A percentile compares a stretch with the other conserved stretches of the same genome.
These are phyloP conservation scores for Malthinus flaveolus DNA, from an alignment of 2,888 invertebrate genomes.

Conservation along the genomic window DNA sequence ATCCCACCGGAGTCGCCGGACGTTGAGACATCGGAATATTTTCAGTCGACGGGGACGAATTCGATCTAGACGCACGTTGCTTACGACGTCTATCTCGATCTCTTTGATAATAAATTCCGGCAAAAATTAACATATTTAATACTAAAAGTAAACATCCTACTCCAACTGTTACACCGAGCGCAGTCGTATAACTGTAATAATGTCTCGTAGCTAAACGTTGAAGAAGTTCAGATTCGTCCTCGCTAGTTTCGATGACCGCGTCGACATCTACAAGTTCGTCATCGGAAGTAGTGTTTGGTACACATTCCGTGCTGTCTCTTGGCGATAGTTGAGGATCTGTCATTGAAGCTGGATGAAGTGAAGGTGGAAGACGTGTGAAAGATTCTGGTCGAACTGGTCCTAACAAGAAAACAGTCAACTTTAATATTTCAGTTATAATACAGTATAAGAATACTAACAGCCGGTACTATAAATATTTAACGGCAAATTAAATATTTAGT, in stretches of 20 bases:
- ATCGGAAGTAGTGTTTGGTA: slow-evolving; percentile 44
- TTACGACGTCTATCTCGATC: slow-evolving; percentile 58
- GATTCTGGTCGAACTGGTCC: slow-evolving; percentile 57
- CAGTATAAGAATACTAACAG: too few relatives aligned
- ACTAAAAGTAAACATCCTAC: slow-evolving; percentile 73
- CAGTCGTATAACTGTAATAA: slow-evolving; percentile 73
- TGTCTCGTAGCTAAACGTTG: slow-evolving; percentile 60
- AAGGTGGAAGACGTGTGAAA: slow-evolving; percentile 55
- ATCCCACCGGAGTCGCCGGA: slow-evolving; percentile 48
- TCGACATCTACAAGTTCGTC: slow-evolving; percentile 45
- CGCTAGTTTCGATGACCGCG: slow-evolving; percentile 45
- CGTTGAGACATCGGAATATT: slow-evolving; percentile 53
- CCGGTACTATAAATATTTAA: too few relatives aligned
- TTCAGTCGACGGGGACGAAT: slow-evolving; percentile 50
- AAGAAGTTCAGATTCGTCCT: slow-evolving; percentile 58
- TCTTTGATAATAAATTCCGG: slow-evolving; percentile 76
- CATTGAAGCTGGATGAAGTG: slow-evolving; percentile 51
- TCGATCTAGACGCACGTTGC: slow-evolving; percentile 45
- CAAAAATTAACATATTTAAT: slow-evolving; percentile 74
- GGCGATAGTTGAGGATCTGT: slow-evolving; percentile 45
- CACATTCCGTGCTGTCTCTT: slow-evolving; percentile 47
- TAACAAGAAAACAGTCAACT: slow-evolving; percentile 37
- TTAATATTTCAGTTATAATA: too few relatives aligned
- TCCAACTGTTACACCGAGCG: slow-evolving; percentile 75
- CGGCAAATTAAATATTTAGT: too few relatives aligned